Percentiles rank a stretch among this genome's conserved stretches.
phyloP scores from a whole-genome alignment of 2,888 invertebrate species.

The Balanococcus diminutus region DNA sequence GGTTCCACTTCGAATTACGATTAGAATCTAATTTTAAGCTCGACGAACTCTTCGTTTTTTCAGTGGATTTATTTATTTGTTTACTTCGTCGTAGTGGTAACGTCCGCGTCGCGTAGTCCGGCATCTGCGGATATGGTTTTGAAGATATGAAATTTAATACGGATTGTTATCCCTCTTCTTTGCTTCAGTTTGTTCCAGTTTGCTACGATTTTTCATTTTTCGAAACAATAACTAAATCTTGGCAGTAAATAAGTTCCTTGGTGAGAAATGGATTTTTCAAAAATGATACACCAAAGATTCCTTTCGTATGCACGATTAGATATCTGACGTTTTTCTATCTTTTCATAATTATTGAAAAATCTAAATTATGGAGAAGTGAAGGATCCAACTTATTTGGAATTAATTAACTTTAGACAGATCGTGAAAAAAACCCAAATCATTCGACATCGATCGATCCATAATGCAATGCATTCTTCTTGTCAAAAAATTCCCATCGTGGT shows the following conservation, averaged over 20 bases:
- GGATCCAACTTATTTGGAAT: too few species aligned
- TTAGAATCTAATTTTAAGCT: conserved; percentile 1
- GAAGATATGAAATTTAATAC: neutral
- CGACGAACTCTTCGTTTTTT: neutral
- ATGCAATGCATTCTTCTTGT: too few species aligned
- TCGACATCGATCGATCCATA: too few species aligned
- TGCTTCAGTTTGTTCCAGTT: neutral
- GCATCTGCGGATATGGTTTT: neutral
- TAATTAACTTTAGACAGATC: too few species aligned
- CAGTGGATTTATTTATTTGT: neutral
- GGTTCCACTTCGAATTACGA: neutral
- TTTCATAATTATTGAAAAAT: too few species aligned
- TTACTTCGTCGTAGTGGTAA: too few species aligned
- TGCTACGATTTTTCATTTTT: neutral
- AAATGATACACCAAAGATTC: neutral
- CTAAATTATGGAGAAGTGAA: too few species aligned
- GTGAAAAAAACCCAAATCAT: too few species aligned
- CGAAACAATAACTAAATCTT: neutral
- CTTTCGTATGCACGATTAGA: too few species aligned
- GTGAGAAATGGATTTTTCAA: neutral
- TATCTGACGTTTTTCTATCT: too few species aligned
- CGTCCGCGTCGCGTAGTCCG: neutral
- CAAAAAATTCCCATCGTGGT: too few species aligned
- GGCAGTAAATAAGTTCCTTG: neutral
- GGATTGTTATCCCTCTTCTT: neutral